A percentile compares a stretch with the other conserved stretches of the same genome.
Conservation (phyloP, 2,113 vertebrate genomes). For the Odontesthes bonariensis region DNA sequence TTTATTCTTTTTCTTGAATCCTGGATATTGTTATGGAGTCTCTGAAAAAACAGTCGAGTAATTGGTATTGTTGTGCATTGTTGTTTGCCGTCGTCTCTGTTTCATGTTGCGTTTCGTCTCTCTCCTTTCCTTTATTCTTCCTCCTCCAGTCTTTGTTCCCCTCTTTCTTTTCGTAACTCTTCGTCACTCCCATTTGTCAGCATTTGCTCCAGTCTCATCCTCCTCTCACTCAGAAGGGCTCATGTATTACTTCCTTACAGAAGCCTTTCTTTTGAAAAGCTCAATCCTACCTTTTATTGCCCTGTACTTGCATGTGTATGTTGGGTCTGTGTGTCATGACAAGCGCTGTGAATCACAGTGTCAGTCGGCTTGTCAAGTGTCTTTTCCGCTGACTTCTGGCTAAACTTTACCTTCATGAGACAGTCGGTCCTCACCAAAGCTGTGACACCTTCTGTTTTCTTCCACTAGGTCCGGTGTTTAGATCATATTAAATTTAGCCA, state of each 20-base stretch:
- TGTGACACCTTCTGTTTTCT: conserved; percentile 5
- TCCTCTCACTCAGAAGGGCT: conserved; percentile 45
- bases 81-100: background rate
- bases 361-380: conserved; percentile 39
- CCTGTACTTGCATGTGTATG: background rate
- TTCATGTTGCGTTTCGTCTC: conserved; percentile 1
- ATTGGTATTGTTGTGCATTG: background rate
- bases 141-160: conserved; percentile 13
- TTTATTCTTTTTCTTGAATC: no score
- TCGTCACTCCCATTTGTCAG: conserved; percentile 56
- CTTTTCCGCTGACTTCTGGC: conserved; percentile 44
- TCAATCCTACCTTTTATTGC: conserved; percentile 33
- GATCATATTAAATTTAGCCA: conserved; percentile 7
- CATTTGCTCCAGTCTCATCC: conserved; percentile 58
- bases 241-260: conserved; percentile 63
- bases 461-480: background rate
- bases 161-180: conserved; percentile 22
- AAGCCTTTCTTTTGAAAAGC: conserved; percentile 49
- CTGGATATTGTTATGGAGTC: no score
- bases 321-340: conserved; percentile 13
- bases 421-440: conserved; percentile 1
- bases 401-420: conserved; percentile 35
- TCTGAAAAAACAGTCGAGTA: background rate
- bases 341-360: conserved; percentile 11
- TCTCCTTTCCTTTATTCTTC: background rate